A percentile compares a stretch with the other conserved stretches of the same genome.
Conservation (phyloP, 2,888 invertebrate genomes). For the Agriotes lineatus region DNA sequence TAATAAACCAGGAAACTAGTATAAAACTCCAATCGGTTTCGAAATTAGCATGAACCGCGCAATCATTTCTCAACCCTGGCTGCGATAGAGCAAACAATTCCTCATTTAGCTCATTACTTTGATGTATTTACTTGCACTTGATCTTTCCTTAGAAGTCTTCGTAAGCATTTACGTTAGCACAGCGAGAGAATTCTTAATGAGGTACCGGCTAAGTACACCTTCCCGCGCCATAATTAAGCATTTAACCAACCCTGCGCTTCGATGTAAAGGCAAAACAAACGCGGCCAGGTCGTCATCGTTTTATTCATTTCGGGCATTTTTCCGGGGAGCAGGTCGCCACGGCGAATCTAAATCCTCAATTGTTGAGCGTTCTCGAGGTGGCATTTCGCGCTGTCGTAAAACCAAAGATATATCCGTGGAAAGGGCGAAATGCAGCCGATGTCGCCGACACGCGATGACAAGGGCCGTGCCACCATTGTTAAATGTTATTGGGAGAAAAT, state of each 20-base stretch:
- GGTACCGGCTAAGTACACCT: constrained; percentile 2
- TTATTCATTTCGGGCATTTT: neutral
- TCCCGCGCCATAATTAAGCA: neutral
- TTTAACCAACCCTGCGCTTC: constrained; percentile 1
- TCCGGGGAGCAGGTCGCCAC: neutral
- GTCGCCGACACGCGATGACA: constrained; percentile 36
- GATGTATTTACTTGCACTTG: constrained; percentile 20
- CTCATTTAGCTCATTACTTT: constrained; percentile 5
- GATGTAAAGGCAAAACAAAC: neutral
- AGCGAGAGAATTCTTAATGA: constrained; percentile 30
- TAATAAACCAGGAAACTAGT: too few species aligned
- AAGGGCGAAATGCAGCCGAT: constrained; percentile 23
- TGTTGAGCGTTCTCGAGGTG: constrained; percentile 22
- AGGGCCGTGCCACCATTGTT: constrained; percentile 29
- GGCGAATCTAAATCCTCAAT: constrained; percentile 15
- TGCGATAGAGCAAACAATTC: neutral
- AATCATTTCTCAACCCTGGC: too few species aligned
- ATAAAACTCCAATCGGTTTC: too few species aligned
- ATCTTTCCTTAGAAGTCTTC: constrained; percentile 17
- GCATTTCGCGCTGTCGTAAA: constrained; percentile 33
- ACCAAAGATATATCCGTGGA: constrained; percentile 33
- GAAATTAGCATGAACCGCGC: too few species aligned
- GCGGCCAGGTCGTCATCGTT: neutral
- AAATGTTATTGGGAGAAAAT: constrained; percentile 35
- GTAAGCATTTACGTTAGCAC: constrained; percentile 24